Evolutionary conservation across 2,888 invertebrate genomes (phyloP), one percentile per base, ranked within the genome.

Genomic region (Tromatobia lineatoria): DNA sequence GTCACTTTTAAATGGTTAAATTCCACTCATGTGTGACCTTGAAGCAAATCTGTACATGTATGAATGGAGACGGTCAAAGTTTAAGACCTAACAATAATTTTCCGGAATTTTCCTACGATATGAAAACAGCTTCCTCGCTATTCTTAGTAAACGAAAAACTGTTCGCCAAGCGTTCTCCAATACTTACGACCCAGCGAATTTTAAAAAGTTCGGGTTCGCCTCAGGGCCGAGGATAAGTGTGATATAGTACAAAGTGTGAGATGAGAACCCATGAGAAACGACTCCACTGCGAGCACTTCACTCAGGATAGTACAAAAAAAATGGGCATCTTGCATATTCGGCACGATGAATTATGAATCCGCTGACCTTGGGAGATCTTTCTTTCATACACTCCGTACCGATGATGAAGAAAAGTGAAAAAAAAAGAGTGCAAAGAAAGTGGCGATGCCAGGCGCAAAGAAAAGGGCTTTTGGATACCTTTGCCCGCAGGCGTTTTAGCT

Each of bases 311-410:
- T 15, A 47, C 64, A 34, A 38, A 38, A 38, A 79, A 82, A 83
- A 59, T 59, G 77, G 52, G 67, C 18, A 38, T 64, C 42, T 67
- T 70, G 52, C 73, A 84, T 79, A 82, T 71, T 85, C 77, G 76
- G 64, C 45, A n/a, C 66, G 81, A 77, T 85, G 82, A 87, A 85
- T 85, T 84, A 83, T 85, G 84, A 87, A 85, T 85, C 76, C 52
- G 52, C 42, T 73, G 73, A 61, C 67, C 50, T 54, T 74, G 45
- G 23, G n/a, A 78, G 52, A 23, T 15, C 45, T n/a, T 10, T 77
- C 42, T 52, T 50, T 2, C 23, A 54, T 54, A 20, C 38, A 38
- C 52, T 23, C 13, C 25, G 25, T 4, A 25, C 4, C 45, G 50
- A 59, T 73, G 59, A 13, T 20, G 18, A 64, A 71, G 18, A 11